phyloP scores from a whole-genome alignment of 1,140 invertebrate species.

The Drosophila ananassae region DNA sequence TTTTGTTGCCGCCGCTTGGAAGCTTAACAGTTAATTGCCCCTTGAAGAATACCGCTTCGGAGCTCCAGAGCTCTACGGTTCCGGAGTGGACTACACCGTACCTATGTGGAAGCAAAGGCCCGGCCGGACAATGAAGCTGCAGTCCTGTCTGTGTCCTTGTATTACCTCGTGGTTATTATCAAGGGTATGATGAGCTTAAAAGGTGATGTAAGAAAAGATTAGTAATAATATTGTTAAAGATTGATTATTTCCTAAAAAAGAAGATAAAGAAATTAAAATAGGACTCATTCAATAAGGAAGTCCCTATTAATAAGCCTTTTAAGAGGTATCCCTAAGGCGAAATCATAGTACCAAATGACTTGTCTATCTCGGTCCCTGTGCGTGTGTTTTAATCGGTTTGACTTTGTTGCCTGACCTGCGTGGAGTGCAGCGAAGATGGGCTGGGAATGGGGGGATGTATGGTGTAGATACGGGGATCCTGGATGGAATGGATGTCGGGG shows the following conservation, averaged over 20 bases:
- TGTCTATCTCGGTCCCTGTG: slow-evolving; percentile 33
- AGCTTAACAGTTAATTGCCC: slow-evolving; percentile 76
- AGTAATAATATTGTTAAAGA: not conserved
- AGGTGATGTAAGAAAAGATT: not conserved
- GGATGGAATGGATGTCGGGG: slow-evolving; percentile 1
- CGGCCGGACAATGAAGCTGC: slow-evolving; percentile 32
- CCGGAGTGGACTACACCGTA: slow-evolving; percentile 33
- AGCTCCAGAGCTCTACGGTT: slow-evolving; percentile 7
- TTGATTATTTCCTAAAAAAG: not conserved
- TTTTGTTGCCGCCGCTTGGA: slow-evolving; percentile 56
- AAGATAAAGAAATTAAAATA: not conserved
- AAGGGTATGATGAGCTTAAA: not conserved
- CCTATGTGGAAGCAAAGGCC: slow-evolving; percentile 57
- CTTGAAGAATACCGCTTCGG: slow-evolving; percentile 71
- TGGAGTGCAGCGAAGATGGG: slow-evolving; percentile 19
- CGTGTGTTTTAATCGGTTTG: slow-evolving; percentile 76
- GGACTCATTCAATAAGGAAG: too few relatives aligned
- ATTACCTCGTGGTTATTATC: slow-evolving; percentile 6
- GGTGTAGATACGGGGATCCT: slow-evolving; percentile 1
- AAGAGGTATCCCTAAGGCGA: not conserved
- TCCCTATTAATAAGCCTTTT: not conserved
- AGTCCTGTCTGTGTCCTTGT: not conserved
- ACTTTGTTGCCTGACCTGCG: slow-evolving; percentile 74
- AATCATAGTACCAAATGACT: not conserved
- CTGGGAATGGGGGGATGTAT: slow-evolving; percentile 9